Conservation (phyloP, 2,888 invertebrate species). For the Julus scanicus region DNA sequence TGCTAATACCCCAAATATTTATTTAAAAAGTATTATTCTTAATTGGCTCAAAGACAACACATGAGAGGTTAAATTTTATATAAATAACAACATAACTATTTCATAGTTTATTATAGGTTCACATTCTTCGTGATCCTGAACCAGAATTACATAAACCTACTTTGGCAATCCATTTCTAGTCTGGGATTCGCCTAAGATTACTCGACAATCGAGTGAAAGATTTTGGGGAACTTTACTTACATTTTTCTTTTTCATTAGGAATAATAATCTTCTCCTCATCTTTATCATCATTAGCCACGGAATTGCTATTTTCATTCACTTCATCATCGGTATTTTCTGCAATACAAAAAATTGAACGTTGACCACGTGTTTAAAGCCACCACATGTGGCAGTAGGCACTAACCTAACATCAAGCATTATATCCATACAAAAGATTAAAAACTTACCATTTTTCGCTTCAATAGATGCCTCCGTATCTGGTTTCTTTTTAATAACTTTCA, state of each 20-base stretch:
- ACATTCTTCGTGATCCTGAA: too few relatives aligned
- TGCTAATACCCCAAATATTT: too few relatives aligned
- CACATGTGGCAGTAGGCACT: neutral
- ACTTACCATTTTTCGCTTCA: neutral
- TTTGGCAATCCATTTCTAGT: too few relatives aligned
- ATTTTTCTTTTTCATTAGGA: neutral
- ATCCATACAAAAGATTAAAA: neutral
- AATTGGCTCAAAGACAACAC: too few relatives aligned
- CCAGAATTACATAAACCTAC: too few relatives aligned
- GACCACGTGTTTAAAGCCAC: neutral
- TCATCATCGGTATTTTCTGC: neutral
- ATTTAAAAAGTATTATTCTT: too few relatives aligned
- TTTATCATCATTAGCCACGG: neutral
- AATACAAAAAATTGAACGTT: neutral
- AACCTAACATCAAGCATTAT: too few relatives aligned
- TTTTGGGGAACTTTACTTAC: neutral
- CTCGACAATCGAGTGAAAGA: too few relatives aligned
- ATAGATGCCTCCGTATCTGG: neutral
- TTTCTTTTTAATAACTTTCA: conserved; percentile 23
- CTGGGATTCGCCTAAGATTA: too few relatives aligned
- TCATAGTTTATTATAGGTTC: too few relatives aligned
- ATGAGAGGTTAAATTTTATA: too few relatives aligned
- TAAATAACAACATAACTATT: too few relatives aligned
- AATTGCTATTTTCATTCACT: neutral
- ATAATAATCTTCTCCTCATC: neutral